Percentiles rank a stretch among this genome's conserved stretches.
phyloP scores from a whole-genome alignment of 2,113 vertebrate genomes.

The Trichechus manatus region DNA sequence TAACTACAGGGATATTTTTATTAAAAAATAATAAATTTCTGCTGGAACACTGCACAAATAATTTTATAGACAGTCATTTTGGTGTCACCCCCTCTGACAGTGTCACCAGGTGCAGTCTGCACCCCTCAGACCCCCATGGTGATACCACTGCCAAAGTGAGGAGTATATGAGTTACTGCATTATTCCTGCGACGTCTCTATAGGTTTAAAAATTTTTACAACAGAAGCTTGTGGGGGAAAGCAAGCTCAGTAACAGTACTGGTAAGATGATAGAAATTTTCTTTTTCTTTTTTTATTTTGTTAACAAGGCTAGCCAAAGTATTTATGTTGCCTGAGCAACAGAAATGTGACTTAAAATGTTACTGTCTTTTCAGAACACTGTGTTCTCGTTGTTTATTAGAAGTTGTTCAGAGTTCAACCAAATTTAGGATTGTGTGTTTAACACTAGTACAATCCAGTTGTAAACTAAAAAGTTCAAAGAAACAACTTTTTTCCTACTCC shows the following conservation, averaged over 20 bases:
- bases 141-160: not conserved
- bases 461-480: conserved; percentile 20
- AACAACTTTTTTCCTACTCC: conserved; percentile 5
- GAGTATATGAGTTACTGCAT: not conserved
- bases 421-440: conserved; percentile 57
- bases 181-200: not conserved
- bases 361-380: conserved; percentile 30
- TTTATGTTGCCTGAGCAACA: not conserved
- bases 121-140: too few relatives aligned
- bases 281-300: conserved; percentile 1
- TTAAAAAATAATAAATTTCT: too few relatives aligned
- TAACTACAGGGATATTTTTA: too few relatives aligned
- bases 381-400: conserved; percentile 62
- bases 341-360: not conserved
- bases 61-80: too few relatives aligned
- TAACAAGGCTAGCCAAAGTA: not conserved
- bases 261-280: not conserved
- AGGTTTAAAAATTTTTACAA: not conserved
- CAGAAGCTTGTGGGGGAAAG: not conserved
- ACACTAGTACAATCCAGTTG: not conserved
- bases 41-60: too few relatives aligned
- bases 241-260: not conserved
- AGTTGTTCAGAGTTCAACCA: conserved; percentile 48
- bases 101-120: too few relatives aligned
- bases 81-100: too few relatives aligned